phyloP scores from a whole-genome alignment of 1,140 invertebrate genomes.

The Psilanteris sp. region DNA sequence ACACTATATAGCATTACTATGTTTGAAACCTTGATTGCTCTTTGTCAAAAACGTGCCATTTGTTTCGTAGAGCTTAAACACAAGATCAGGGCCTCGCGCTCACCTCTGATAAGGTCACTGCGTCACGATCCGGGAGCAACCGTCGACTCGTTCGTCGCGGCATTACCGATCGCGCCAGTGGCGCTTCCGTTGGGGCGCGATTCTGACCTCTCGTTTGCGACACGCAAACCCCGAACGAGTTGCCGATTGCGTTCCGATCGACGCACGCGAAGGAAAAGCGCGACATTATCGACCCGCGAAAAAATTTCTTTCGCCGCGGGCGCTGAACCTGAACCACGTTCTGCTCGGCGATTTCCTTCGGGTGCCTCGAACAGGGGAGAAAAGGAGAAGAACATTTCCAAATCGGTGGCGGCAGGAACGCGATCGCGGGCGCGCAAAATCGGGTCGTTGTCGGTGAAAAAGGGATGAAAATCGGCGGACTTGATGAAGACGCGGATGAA shows the following conservation, averaged over 20 bases:
- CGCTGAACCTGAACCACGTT: too few relatives aligned
- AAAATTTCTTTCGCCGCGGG: too few relatives aligned
- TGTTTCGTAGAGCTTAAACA: constrained; percentile 16
- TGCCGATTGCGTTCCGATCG: constrained; percentile 36
- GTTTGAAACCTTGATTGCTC: constrained; percentile 52
- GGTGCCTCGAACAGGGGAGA: constrained; percentile 7
- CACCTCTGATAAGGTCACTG: constrained; percentile 43
- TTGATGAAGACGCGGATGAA: too few relatives aligned
- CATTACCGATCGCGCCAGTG: too few relatives aligned
- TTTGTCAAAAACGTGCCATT: constrained; percentile 52
- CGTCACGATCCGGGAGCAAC: constrained; percentile 25
- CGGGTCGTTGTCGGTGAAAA: constrained; percentile 29
- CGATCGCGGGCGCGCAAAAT: constrained; percentile 47
- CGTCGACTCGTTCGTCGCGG: constrained; percentile 46
- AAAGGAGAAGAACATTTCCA: constrained; percentile 29
- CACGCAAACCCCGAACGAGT: too few relatives aligned
- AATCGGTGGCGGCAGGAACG: constrained; percentile 39
- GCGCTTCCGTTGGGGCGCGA: too few relatives aligned
- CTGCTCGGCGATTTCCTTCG: constrained; percentile 32
- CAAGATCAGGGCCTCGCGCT: not conserved
- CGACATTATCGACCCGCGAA: too few relatives aligned
- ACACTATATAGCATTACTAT: constrained; percentile 15
- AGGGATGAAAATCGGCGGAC: too few relatives aligned
- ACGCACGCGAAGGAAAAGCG: constrained; percentile 49
- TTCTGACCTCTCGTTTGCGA: too few relatives aligned